Evolutionary conservation across 2,113 vertebrate species (phyloP).

Genomic region (Rhodinocichla rosea): DNA sequence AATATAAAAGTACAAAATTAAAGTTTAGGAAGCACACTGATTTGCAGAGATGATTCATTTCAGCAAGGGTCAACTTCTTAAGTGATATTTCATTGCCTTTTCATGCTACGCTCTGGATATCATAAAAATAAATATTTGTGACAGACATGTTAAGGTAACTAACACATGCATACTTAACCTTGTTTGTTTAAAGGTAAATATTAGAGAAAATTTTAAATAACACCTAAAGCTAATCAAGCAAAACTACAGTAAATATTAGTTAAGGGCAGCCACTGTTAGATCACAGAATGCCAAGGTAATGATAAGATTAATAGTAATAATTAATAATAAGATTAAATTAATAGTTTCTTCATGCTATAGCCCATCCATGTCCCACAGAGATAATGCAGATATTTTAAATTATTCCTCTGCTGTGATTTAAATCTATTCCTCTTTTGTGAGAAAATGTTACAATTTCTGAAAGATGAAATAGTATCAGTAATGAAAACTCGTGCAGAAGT

Average conservation of each 20-base stretch:
- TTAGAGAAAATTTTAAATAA: background rate
- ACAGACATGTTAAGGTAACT: background rate
- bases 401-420: background rate
- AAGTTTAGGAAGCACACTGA: background rate
- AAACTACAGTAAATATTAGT: background rate
- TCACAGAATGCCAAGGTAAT: background rate
- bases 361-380: background rate
- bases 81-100: background rate
- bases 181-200: background rate
- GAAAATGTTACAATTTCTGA: constrained; percentile 66
- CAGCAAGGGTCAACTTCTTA: background rate
- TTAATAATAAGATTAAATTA: too few species aligned
- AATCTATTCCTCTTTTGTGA: constrained; percentile 4
- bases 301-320: too few species aligned
- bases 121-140: background rate
- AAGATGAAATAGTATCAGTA: constrained; percentile 56
- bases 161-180: background rate
- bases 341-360: background rate
- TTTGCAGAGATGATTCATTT: background rate
- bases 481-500: constrained; percentile 32
- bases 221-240: background rate
- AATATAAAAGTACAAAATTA: background rate
- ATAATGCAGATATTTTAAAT: background rate
- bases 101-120: background rate
- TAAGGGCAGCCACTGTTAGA: background rate